Evolutionary conservation across 2,888 invertebrate genomes (phyloP).

Genomic region (Watsonalla binaria): DNA sequence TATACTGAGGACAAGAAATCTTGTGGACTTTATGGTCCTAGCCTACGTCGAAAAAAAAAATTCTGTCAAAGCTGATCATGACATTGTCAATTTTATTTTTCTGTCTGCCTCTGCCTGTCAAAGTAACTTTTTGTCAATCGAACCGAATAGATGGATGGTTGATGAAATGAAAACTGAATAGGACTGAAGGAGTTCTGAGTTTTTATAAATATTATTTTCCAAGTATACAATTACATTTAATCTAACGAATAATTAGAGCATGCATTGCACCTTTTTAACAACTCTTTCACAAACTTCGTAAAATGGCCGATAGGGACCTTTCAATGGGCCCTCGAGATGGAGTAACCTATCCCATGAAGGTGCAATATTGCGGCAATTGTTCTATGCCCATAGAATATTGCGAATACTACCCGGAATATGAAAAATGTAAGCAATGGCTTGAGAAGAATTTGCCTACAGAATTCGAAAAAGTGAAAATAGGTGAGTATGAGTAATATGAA

Average conservation of each 20-base stretch:
- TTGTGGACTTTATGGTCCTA: no score
- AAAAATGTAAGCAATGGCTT: conserved; percentile 98
- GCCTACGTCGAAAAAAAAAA: no score
- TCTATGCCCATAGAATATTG: conserved; percentile 98
- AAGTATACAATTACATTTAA: not conserved
- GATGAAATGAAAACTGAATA: not conserved
- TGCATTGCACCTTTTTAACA: not conserved
- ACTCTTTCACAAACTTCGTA: conserved; percentile 19
- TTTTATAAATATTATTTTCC: not conserved
- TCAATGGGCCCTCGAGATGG: conserved; percentile 84
- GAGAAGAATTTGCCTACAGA: conserved; percentile 96
- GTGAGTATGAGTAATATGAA: conserved; percentile 42
- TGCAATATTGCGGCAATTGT: conserved; percentile 96
- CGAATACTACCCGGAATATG: conserved; percentile 98
- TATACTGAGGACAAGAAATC: no score
- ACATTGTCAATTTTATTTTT: no score
- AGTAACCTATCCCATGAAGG: conserved; percentile 88
- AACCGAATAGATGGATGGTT: no score
- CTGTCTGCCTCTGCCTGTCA: no score
- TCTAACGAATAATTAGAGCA: not conserved
- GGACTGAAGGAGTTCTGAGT: not conserved
- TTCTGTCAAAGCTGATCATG: no score
- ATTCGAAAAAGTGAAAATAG: conserved; percentile 92
- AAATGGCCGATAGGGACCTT: conserved; percentile 79
- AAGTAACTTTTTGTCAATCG: no score